A percentile compares a stretch with the other conserved stretches of the same genome.
phyloP scores from a whole-genome alignment of 37 sponge, comb jelly and placozoan species.

The Aplysina aerophoba region DNA sequence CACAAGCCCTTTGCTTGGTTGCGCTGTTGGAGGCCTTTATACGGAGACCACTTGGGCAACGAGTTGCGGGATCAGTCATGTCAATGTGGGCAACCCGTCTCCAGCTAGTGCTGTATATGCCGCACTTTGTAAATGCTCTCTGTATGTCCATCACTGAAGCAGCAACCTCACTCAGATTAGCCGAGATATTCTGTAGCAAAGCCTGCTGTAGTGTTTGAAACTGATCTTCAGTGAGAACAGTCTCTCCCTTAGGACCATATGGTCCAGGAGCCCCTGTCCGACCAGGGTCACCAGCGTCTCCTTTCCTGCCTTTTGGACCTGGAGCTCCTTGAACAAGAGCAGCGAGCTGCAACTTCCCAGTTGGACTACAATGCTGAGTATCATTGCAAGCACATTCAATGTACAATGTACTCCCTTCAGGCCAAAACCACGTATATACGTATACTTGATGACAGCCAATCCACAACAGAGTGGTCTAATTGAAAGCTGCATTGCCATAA shows the following conservation, averaged over 20 bases:
- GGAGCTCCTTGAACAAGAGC: too few species aligned
- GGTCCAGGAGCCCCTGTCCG: background rate
- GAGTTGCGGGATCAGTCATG: background rate
- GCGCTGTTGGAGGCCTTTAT: slow-evolving; percentile 8
- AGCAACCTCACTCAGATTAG: background rate
- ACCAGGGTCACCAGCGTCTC: background rate
- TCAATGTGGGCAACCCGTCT: background rate
- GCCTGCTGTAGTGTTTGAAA: background rate
- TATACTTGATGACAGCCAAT: too few species aligned
- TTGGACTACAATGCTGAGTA: too few species aligned
- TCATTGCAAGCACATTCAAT: too few species aligned
- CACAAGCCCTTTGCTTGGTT: slow-evolving; percentile 18
- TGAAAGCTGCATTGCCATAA: background rate
- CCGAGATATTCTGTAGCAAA: background rate
- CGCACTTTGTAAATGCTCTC: background rate
- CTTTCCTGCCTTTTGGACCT: too few species aligned
- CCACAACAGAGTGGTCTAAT: too few species aligned
- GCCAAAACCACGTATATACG: too few species aligned
- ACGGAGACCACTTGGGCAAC: slow-evolving; percentile 25
- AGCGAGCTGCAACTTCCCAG: too few species aligned
- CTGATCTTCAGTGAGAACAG: background rate
- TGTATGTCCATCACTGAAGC: too few species aligned
- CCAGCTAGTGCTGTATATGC: background rate
- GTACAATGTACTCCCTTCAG: too few species aligned
- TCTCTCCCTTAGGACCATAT: background rate